Evolutionary conservation across 2,888 invertebrate species (phyloP).

Genomic region (Nysson spinosus): DNA sequence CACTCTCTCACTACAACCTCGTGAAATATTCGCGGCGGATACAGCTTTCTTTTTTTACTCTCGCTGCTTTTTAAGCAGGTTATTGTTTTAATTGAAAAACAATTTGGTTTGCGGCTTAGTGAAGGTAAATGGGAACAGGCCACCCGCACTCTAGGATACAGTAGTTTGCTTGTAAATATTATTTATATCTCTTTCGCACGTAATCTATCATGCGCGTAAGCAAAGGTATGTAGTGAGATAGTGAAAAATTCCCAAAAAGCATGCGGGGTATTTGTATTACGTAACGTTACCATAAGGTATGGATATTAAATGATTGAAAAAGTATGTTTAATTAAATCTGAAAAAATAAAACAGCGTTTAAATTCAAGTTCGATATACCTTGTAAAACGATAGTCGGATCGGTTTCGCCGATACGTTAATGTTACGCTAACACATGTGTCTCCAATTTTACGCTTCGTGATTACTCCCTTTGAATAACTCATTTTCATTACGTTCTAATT

Average conservation of each 20-base stretch:
- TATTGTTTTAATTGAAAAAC: not conserved
- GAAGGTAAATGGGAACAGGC: conserved; percentile 7
- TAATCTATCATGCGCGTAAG: conserved; percentile 74
- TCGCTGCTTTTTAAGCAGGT: too few species aligned
- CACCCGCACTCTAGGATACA: conserved; percentile 6
- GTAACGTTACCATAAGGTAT: conserved; percentile 42
- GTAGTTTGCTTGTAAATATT: conserved; percentile 15
- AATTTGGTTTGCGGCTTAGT: not conserved
- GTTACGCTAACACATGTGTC: too few species aligned
- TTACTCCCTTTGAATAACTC: too few species aligned
- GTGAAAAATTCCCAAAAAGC: conserved; percentile 73
- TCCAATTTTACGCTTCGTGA: too few species aligned
- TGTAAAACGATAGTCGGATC: not conserved
- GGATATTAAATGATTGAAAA: conserved; percentile 34
- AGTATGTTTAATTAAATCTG: conserved; percentile 37
- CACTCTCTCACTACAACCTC: conserved; percentile 69
- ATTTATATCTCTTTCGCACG: conserved; percentile 29
- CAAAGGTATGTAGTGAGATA: conserved; percentile 73
- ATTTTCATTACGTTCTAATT: too few species aligned
- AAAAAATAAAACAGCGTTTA: conserved; percentile 36
- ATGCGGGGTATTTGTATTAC: conserved; percentile 71
- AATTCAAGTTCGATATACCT: too few species aligned
- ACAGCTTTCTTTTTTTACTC: too few species aligned
- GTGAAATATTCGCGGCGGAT: conserved; percentile 2
- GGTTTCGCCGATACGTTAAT: too few species aligned